Conservation (phyloP, 2,113 vertebrate species). For the Halichoerus grypus region DNA sequence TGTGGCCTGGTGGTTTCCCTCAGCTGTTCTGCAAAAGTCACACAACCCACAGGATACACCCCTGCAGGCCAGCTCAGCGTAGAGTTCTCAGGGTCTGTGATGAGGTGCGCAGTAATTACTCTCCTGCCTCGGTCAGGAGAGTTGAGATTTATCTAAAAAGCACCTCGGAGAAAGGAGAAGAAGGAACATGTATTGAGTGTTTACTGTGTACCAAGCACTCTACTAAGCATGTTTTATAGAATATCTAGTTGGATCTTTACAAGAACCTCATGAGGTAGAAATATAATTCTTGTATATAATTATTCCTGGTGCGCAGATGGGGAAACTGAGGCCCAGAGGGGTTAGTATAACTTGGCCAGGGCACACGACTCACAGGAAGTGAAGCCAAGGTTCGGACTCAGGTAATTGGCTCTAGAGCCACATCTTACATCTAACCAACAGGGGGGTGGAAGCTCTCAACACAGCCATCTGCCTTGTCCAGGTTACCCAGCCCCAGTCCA, state of each 20-base stretch:
- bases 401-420: not conserved
- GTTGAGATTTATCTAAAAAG: not conserved
- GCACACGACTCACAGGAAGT: not conserved
- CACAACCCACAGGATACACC: not conserved
- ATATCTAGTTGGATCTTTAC: not conserved
- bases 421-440: not conserved
- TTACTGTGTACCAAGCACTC: not conserved
- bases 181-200: not conserved
- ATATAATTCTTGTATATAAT: not conserved
- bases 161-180: not conserved
- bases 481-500: not conserved
- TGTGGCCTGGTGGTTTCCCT: constrained; percentile 27
- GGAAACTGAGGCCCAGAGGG: not conserved
- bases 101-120: not conserved
- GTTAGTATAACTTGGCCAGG: not conserved
- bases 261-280: not conserved
- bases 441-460: not conserved
- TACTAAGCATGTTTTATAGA: not conserved
- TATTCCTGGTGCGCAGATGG: not conserved
- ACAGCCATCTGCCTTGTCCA: not conserved
- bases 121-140: not conserved
- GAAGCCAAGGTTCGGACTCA: not conserved
- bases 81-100: not conserved
- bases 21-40: not conserved
- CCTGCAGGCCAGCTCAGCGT: not conserved